Evolutionary conservation across 2,797 vertebrate genomes (phyloP), one percentile per base, ranked within the genome.

Genomic region (Babyrousa celebensis): DNA sequence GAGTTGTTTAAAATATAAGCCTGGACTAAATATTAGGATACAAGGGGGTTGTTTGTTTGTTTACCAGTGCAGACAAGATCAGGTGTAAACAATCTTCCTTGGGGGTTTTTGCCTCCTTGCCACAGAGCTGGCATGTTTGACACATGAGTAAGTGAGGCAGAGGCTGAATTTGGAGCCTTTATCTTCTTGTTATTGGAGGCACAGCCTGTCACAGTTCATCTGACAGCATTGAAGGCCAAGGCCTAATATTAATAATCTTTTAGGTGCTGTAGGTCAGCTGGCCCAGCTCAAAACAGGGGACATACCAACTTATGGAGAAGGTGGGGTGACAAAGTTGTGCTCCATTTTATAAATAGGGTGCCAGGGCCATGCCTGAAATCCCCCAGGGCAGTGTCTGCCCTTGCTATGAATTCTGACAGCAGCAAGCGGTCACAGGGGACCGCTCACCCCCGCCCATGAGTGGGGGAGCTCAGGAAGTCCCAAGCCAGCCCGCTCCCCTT

Each of bases 1-100:
- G 15, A 36, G n/a, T 90, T 84, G 32, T 71, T 93, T 93, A 78
- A 89, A 92, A 68, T 70, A 3, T 75, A 84, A 90, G 54, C n/a
- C 10, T 68, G 11, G 48, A 72, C 43, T 79, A 78, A 90, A 62
- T 85, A 40, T 60, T 77, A 52, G 23, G 17, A 54, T 63, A 14
- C 1, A 12, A 25, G 54, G 77, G 43, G 6, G 0, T 6, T 58
- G 20, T 77, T 7, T 77, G 54, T 40, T 56, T 43, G 16, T 25
- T 58, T n/a, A 23, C n/a, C 89, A 74, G 0, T 43, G 58, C 60
- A 74, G 67, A 75, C 15, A 40, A 94, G 85, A 15, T 25, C 21
- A 17, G n/a, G 12, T 75, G 58, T 85, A 70, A 93, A 43, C 17
- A 40, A 29, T 74, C 75, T 74, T 71, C 9, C 48, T 63, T 67